Evolutionary conservation across 2,888 invertebrate genomes (phyloP), one percentile per base, ranked within the genome.

Genomic region (Cheilosia impressa): DNA sequence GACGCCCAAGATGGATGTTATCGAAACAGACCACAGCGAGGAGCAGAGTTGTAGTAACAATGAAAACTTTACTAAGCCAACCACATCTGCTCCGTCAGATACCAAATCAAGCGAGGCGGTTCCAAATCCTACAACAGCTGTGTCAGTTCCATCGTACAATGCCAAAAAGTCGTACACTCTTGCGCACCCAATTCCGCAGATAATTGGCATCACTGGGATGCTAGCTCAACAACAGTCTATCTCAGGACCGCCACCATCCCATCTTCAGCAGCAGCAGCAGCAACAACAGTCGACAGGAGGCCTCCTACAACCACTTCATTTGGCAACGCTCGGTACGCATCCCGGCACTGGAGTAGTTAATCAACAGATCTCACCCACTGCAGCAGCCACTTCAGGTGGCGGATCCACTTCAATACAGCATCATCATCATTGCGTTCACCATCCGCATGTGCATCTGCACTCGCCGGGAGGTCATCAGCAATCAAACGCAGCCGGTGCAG

Each of bases 401-500:
- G 65, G 63, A 31, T 66, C 80, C 52, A 77, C 80, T 47, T 22
- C 84, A 52, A 77, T 77, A 13, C 88, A 87, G 9, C 88, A 89
- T 60, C 89, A 88, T 68, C 90, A 88, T 76, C 89, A 89, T 78
- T 91, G 91, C 77, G 88, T 89, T 38, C 91, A 91, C 82, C 90
- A 90, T 87, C 88, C 88, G 13, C 88, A 89, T 53, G 88, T 89
- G 76, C 89, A 89, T 62, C 60, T 89, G 31, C 88, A 89, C 27
- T 80, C 88, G 17, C 53, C 87, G 22, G 78, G 52, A 52, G 52
- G 76, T 91, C 91, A 93, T 93, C 90, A 92, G 88, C 90, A 90
- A 92, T 89, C 93, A 92, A 91, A 91, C 93, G 91, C 92, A 92
- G 91, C 92, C 92, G 78, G 90, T 91, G 87, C 91, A 90, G 89